Base-by-base conservation (phyloP, 2,797 vertebrate genomes). In the Prunella strophiata region DNA sequence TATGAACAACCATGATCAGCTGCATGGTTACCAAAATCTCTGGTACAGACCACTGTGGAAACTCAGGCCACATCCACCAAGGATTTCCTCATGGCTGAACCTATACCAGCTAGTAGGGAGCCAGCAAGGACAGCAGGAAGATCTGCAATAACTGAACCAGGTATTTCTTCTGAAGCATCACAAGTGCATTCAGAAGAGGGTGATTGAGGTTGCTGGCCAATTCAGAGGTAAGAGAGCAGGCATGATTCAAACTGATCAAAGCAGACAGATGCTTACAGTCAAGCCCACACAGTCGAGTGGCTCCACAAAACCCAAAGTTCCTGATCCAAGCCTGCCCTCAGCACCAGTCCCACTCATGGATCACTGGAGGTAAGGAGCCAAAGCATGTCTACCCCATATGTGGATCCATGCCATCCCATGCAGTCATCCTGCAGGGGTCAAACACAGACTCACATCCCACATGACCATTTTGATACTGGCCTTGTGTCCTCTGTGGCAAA, bases 271-370 rank as follows among this genome's bases (percentile, higher is more conserved):
- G 8, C 55, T 83, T 85, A 65, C 16, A 67, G 62, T 45, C 43
- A 65, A 54, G 32, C 20, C 20, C 36, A 59, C 9, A 5, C 0
- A 1, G 40, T 34, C 0, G 0, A 85, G 63, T 20, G 29, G 47
- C 55, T 58, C 50, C 38, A 82, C 13, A 43, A 75, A 86, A 75
- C 8, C 13, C 58, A 42, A 17, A 73, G 40, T 18, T 68, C 42
- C 40, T 58, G 30, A 30, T 57, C 54, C 58, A 73, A 73, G 36
- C 25, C 36, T 72, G 45, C 50, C 80, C 68, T 78, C 68, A 81
- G 55, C 36, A 89, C n/a, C n/a, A 84, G 40, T 43, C 18, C 18
- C 11, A 57, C 0, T 0, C 17, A 40, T 14, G 2, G 1, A 13
- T 80, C 18, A 15, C 9, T 16, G 29, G 20, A 72, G 34, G 27